These are phyloP conservation scores for Ifrita kowaldi DNA, from an alignment of 2,113 vertebrate genomes.

Conservation along the genomic window DNA sequence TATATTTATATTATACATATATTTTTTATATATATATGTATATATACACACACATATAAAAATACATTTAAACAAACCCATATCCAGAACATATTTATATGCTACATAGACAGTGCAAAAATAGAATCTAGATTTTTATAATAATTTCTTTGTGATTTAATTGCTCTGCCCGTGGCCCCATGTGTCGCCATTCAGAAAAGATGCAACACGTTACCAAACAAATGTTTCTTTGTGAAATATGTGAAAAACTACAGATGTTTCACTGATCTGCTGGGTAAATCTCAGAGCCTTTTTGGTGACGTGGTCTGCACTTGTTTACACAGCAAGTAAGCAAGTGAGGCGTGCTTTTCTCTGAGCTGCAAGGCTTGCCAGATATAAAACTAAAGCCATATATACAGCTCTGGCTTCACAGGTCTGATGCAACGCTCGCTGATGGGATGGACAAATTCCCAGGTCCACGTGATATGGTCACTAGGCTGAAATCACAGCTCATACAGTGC, in stretches of 20 bases:
- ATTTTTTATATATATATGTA: no score
- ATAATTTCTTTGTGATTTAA: not conserved
- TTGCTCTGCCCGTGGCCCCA: not conserved
- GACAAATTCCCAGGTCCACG: not conserved
- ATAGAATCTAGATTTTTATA: not conserved
- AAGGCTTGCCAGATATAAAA: not conserved
- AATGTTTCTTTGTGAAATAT: slow-evolving; percentile 35
- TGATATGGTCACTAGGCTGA: not conserved
- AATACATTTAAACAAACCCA: not conserved
- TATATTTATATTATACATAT: not conserved
- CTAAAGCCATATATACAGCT: not conserved
- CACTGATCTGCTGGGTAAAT: not conserved
- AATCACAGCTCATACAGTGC: not conserved
- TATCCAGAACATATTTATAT: not conserved
- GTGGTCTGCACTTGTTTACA: not conserved
- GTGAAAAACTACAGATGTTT: slow-evolving; percentile 33
- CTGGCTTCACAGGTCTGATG: not conserved
- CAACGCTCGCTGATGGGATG: not conserved
- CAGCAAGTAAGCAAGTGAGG: not conserved
- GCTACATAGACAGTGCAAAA: not conserved
- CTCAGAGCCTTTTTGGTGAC: slow-evolving; percentile 14
- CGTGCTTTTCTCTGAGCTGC: not conserved
- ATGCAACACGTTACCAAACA: not conserved
- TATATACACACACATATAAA: not conserved
- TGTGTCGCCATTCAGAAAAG: not conserved